Base-by-base conservation (phyloP, 2,888 invertebrate genomes). In the Drosophila stalkeri region DNA sequence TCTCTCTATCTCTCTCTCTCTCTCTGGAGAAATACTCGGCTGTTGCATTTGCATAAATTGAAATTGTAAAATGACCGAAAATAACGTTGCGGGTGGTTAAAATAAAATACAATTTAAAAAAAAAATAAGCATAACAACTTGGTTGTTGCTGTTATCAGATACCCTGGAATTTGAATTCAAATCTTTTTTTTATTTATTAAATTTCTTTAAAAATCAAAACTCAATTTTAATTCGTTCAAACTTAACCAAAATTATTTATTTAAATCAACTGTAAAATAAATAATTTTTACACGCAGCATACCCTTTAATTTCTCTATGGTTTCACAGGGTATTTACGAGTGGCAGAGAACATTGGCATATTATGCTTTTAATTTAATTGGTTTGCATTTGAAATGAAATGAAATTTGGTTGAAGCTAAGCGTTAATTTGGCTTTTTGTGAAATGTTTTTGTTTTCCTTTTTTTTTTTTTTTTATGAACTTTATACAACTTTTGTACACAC, bases 21-120 rank as follows among this genome's bases (percentile, higher is more conserved):
- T 4, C 59, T 33, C 62, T 60, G 37, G 31, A 59, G 62, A 27
- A 51, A 61, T 64, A 57, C 37, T 59, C 37, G 59, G 62, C 68
- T 67, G 82, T 76, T 86, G 81, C 87, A 85, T 85, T 85, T 89
- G 85, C 89, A 85, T 89, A 89, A 89, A 81, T 75, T 77, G 64
- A 79, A 89, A 68, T 81, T 61, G 62, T 52, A 12, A 64, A 86
- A 74, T 66, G 54, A 60, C 54, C 57, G 12, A 71, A 71, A 71
- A 62, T 67, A 64, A 67, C 57, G 31, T 65, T 66, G 66, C 46
- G 54, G 51, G 57, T 57, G 64, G 44, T 47, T 59, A 49, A 66
- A 49, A 67, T 16, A 47, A 35, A 37, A 46, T 27, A 49, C 23
- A 55, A 35, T 27, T 37, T n/a, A 51, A 44, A 71, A 49, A 27